phyloP scores from a whole-genome alignment of 2,797 vertebrate genomes.

The Botia almorhae region DNA sequence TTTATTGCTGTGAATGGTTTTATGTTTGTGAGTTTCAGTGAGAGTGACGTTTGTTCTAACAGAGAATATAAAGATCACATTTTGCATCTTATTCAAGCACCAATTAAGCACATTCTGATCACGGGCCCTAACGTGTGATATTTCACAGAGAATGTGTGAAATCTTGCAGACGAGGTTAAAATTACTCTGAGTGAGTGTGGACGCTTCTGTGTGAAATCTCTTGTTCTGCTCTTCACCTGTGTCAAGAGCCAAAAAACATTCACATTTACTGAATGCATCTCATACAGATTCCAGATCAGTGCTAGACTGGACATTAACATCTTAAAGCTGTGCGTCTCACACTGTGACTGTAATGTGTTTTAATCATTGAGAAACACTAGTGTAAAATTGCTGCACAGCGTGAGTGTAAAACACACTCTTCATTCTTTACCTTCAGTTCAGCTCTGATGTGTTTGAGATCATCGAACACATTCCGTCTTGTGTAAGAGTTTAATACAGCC shows the following conservation, averaged over 20 bases:
- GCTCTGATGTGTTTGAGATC: neutral
- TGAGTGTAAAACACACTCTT: too few species aligned
- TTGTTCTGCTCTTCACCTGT: slow-evolving; percentile 39
- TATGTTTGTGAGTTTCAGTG: neutral
- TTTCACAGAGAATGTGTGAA: slow-evolving; percentile 79
- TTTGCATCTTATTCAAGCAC: slow-evolving; percentile 70
- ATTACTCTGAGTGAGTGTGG: slow-evolving; percentile 72
- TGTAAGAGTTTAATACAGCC: slow-evolving; percentile 56
- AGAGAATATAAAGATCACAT: slow-evolving; percentile 64
- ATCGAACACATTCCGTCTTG: slow-evolving; percentile 38
- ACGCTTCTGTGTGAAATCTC: slow-evolving; percentile 14
- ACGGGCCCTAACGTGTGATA: slow-evolving; percentile 76
- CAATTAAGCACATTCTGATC: slow-evolving; percentile 75
- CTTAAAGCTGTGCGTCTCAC: neutral
- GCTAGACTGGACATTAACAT: neutral
- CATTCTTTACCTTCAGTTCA: neutral
- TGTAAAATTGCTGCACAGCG: neutral
- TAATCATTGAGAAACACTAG: slow-evolving; percentile 15
- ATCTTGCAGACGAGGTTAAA: slow-evolving; percentile 73
- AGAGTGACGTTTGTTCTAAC: slow-evolving; percentile 54
- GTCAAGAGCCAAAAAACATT: neutral
- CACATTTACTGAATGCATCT: neutral
- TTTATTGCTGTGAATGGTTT: too few species aligned
- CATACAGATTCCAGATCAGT: neutral
- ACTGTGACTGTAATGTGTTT: neutral